Conservation (phyloP, 2,113 vertebrate genomes). For the Hyla sarda region DNA sequence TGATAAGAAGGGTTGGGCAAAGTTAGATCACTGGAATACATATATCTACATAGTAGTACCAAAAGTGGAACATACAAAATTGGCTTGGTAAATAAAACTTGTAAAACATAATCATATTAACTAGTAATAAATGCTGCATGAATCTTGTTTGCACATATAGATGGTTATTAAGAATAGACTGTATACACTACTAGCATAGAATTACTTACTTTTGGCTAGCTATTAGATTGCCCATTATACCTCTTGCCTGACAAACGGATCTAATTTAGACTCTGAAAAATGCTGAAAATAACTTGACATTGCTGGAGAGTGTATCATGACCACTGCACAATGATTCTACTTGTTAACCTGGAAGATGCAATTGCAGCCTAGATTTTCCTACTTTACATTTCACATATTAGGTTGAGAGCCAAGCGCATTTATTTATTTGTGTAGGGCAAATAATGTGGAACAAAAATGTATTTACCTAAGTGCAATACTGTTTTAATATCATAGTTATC, state of each 20-base stretch:
- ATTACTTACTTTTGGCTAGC: not conserved
- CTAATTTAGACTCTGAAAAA: constrained; percentile 23
- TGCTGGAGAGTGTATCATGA: constrained; percentile 38
- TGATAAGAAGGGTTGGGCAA: too few species aligned
- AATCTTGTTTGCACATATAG: not conserved
- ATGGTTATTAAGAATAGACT: too few species aligned
- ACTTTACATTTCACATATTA: constrained; percentile 4
- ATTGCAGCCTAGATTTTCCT: not conserved
- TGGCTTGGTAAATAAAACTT: too few species aligned
- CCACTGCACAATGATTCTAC: not conserved
- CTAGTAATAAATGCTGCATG: too few species aligned
- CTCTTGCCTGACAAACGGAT: not conserved
- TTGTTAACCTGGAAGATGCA: constrained; percentile 36
- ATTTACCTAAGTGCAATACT: not conserved
- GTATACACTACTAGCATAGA: too few species aligned
- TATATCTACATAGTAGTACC: too few species aligned
- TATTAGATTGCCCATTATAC: not conserved
- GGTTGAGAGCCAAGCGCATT: not conserved
- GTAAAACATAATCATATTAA: too few species aligned
- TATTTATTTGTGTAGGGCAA: not conserved
- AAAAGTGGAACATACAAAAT: too few species aligned
- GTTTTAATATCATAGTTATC: not conserved
- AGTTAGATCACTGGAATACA: too few species aligned
- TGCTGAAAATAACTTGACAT: constrained; percentile 46
- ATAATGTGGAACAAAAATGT: not conserved